Evolutionary conservation across 1,140 invertebrate species (phyloP).

Genomic region (Homalodisca vitripennis): DNA sequence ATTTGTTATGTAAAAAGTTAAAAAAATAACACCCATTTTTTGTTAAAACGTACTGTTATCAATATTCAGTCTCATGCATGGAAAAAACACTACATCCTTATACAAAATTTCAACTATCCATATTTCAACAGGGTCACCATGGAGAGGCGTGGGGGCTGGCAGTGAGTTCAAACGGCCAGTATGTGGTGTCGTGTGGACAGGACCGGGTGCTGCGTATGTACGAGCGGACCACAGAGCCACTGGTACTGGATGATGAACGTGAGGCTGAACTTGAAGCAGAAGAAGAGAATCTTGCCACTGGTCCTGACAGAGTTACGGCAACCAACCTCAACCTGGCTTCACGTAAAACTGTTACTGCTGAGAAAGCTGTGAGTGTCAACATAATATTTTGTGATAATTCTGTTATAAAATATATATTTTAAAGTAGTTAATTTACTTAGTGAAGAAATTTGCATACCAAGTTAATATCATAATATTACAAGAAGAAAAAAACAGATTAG

Average conservation of each 20-base stretch:
- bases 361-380: slow-evolving; percentile 72
- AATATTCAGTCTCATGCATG: too few species aligned
- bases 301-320: slow-evolving; percentile 64
- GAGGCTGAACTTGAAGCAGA: slow-evolving; percentile 77
- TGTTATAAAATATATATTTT: too few species aligned
- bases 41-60: too few species aligned
- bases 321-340: slow-evolving; percentile 78
- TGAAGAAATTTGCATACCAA: too few species aligned
- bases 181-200: slow-evolving; percentile 79
- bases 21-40: too few species aligned
- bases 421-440: too few species aligned
- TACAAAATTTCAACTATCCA: too few species aligned
- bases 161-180: slow-evolving; percentile 79
- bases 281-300: slow-evolving; percentile 68
- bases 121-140: slow-evolving; percentile 77
- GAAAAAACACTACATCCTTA: too few species aligned
- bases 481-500: too few species aligned
- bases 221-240: slow-evolving; percentile 82
- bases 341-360: slow-evolving; percentile 86
- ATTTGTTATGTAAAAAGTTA: too few species aligned
- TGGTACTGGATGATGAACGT: slow-evolving; percentile 89
- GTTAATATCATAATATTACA: too few species aligned
- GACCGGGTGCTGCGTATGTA: slow-evolving; percentile 88
- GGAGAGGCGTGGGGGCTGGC: slow-evolving; percentile 74
- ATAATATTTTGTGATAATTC: too few species aligned